Base-by-base conservation (phyloP, 2,113 vertebrate genomes). In the Callopanchax toddi region DNA sequence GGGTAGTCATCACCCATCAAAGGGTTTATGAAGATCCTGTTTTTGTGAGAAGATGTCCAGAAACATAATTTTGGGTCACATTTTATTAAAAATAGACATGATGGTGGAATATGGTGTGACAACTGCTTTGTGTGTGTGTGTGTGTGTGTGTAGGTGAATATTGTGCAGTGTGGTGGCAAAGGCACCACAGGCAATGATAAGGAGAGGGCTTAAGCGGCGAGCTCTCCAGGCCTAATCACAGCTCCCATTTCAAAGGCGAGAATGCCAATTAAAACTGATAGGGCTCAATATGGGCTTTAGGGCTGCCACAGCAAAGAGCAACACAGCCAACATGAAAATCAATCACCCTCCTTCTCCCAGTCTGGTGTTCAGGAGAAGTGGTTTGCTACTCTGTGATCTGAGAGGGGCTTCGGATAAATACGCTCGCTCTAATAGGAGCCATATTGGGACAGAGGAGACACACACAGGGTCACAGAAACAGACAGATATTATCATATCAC, bases 201-300 rank as follows among this genome's bases (percentile, higher is more conserved):
- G 83, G 71, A 86, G 84, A 74, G 75, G 80, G 82, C 82, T 91
- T 86, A 86, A 70, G 72, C 68, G 58, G 62, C 26, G 63, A 70
- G 76, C 74, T 87, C 84, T 76, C 72, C 58, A 59, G 61, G 70
- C 52, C 83, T 91, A 89, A 91, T 90, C 87, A 89, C 83, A 60
- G 71, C 70, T 71, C 40, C 73, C 79, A 86, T 90, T 92, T 91
- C 89, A 90, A 91, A 90, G 85, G 74, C 60, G 44, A 86, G 75
- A 67, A 71, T 34, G 73, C 87, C 89, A 92, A 91, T 91, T 92
- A 92, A 91, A 92, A 87, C 26, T 78, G 89, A 86, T 85, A 74
- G 77, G 86, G 82, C 90, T 91, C 88, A 89, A 86, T 87, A 79
- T 56, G 75, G 78, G 87, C 81, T 89, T 89, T 85, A 49, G 67